Base-by-base conservation (phyloP, 2,888 invertebrate genomes). In the Anodontia alba region DNA sequence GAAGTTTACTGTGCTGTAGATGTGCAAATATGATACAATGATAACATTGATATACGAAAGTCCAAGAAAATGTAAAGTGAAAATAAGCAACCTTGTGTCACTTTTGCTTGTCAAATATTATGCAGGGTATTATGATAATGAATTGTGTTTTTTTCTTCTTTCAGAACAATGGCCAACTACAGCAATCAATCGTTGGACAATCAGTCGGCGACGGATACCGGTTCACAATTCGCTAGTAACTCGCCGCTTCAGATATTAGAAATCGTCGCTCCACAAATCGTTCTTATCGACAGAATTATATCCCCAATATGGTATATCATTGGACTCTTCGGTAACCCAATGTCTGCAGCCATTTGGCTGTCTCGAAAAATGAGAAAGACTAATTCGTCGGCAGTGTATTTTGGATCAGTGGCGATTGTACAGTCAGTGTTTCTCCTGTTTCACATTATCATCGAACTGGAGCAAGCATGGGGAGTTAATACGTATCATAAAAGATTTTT, bases 311-410 rank as follows among this genome's bases (percentile, higher is more conserved):
- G 93, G 92, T 93, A 94, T 78, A 71, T 91, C 33, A 89, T 94
- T 33, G 94, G 94, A 7, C 84, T 94, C 38, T 84, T 91, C 31
- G 91, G 93, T 20, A 94, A 94, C 75, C 90, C 92, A 0, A 84
- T 93, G 10, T 91, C 93, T 8, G 92, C 93, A 33, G 84, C 86
- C 57, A 90, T 94, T 54, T 94, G 94, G 94, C 86, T 93, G 26
- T 90, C 91, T 31, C 81, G 88, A 90, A 89, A 91, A 23, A 92
- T 93, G 72, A 80, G 94, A 1, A 88, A 87, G 29, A 93, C 94
- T 74, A 94, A 93, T 83, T 93, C 94, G 0, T 94, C 94, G 0
- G 94, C 94, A 15, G 90, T 94, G 51, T 94, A 94, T 84, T 88
- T 94, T 23, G 93, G 94, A 3, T 89, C 92, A 0, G 86, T 94